phyloP scores from a whole-genome alignment of 2,113 vertebrate species.

The Bos javanicus region DNA sequence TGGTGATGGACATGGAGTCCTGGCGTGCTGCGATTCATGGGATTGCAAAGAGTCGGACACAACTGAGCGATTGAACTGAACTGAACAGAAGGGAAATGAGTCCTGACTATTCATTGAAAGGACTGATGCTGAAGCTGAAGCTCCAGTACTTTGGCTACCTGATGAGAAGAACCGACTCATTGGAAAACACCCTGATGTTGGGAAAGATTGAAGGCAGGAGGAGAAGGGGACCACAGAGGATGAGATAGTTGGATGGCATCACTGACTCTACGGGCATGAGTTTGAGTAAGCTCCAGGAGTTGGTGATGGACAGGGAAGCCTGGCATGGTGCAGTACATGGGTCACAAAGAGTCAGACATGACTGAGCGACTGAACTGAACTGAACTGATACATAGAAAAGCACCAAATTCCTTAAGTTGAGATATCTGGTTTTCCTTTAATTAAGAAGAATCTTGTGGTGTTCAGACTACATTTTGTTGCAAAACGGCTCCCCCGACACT shows the following conservation, averaged over 20 bases:
- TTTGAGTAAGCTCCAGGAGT: not conserved
- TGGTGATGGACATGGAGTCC: no score
- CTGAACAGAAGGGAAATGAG: not conserved
- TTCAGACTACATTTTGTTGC: not conserved
- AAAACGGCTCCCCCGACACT: not conserved
- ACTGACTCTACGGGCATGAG: not conserved
- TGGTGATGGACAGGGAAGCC: not conserved
- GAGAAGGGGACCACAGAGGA: not conserved
- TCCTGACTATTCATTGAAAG: not conserved
- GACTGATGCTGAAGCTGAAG: not conserved
- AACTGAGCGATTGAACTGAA: no score
- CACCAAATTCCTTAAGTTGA: not conserved
- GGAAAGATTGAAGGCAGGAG: not conserved
- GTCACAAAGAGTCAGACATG: not conserved
- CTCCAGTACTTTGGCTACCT: not conserved
- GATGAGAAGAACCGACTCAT: rapidly evolving
- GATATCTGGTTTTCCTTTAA: not conserved
- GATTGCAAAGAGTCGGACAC: no score
- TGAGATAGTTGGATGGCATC: not conserved
- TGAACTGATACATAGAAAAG: not conserved
- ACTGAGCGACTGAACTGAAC: not conserved
- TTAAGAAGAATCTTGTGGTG: not conserved
- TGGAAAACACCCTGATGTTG: not conserved
- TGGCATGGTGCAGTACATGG: not conserved
- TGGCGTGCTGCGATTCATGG: no score